phyloP scores from a whole-genome alignment of 2,888 invertebrate species.

The Sympetrum striolatum region DNA sequence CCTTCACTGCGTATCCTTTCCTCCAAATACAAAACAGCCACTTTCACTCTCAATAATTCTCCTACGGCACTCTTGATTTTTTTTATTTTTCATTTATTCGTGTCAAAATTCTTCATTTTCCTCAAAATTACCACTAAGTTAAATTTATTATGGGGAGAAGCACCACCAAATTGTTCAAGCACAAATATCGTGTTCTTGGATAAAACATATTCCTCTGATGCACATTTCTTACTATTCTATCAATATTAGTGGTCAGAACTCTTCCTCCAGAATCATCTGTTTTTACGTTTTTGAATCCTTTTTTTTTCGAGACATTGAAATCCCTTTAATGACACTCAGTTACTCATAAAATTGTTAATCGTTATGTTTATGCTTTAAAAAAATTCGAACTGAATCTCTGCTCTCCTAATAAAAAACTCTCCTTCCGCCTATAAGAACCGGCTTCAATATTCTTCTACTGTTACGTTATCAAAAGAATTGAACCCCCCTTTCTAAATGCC shows the following conservation, averaged over 20 bases:
- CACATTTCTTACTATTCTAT: not conserved
- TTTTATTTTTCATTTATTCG: not conserved
- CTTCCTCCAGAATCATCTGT: not conserved
- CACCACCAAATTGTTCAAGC: not conserved
- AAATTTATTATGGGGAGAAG: not conserved
- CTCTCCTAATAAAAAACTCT: not conserved
- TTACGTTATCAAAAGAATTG: not conserved
- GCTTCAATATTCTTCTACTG: not conserved
- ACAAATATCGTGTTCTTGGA: not conserved
- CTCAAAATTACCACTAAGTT: not conserved
- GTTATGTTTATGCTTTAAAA: not conserved
- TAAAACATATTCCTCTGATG: not conserved
- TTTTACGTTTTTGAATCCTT: not conserved
- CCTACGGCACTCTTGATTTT: not conserved
- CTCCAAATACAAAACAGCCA: not conserved
- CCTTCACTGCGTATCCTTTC: not conserved
- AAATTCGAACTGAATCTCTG: not conserved
- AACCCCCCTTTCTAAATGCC: not conserved
- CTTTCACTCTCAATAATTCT: not conserved
- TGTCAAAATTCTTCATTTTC: not conserved
- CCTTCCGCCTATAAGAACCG: not conserved
- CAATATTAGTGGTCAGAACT: not conserved
- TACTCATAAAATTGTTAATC: conserved; percentile 1
- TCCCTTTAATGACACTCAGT: conserved; percentile 11
- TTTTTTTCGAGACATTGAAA: conserved; percentile 3